Evolutionary conservation across 2,797 vertebrate genomes (phyloP).

Genomic region (Meriones psammophilus): DNA sequence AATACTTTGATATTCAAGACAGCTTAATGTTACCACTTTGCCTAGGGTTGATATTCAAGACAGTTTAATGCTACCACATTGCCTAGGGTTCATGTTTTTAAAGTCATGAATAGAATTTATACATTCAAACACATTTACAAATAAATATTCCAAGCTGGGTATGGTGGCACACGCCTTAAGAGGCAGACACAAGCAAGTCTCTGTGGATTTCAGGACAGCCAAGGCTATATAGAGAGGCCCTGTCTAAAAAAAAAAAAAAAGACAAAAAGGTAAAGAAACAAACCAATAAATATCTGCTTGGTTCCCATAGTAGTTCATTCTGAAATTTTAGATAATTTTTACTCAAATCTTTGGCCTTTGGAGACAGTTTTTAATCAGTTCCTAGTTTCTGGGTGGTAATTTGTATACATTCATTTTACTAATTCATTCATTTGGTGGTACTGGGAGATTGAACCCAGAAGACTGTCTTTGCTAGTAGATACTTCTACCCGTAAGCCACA

Average conservation of each 20-base stretch:
- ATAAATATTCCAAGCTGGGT: not conserved
- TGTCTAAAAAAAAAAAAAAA: not conserved
- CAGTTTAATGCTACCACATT: conserved; percentile 29
- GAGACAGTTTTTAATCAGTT: conserved; percentile 17
- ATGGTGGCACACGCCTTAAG: not conserved
- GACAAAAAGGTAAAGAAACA: not conserved
- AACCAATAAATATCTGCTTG: not conserved
- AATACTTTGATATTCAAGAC: conserved; percentile 49
- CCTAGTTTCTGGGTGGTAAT: conserved; percentile 28
- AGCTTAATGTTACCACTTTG: conserved; percentile 10
- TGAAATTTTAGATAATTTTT: conserved; percentile 56
- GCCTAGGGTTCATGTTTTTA: conserved; percentile 32
- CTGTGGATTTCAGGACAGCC: not conserved
- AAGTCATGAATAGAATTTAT: conserved; percentile 58
- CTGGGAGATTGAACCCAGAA: not conserved
- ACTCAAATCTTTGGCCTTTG: conserved; percentile 35
- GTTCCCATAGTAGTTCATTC: conserved; percentile 50
- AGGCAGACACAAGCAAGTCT: not conserved
- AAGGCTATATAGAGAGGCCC: not conserved
- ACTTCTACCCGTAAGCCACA: not conserved
- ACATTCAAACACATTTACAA: conserved; percentile 25
- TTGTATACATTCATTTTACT: not conserved
- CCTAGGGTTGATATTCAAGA: not conserved
- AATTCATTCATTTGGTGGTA: not conserved
- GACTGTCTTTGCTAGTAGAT: not conserved